phyloP scores from a whole-genome alignment of 1,140 invertebrate species.

The Heliconius melpomene region DNA sequence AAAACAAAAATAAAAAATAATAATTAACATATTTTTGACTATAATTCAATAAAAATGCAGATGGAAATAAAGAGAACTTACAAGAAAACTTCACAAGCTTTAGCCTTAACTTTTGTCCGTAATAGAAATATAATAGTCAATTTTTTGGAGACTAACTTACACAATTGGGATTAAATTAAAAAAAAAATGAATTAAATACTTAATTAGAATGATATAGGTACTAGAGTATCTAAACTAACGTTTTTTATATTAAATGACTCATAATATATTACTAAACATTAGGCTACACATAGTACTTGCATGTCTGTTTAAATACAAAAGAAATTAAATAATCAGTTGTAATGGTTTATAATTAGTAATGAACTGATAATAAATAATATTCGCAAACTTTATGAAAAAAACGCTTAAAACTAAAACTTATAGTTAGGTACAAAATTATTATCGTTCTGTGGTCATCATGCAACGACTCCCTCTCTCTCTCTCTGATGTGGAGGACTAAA shows the following conservation, averaged over 20 bases:
- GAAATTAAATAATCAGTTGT: conserved; percentile 79
- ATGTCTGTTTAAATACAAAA: conserved; percentile 77
- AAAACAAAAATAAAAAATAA: conserved; percentile 70
- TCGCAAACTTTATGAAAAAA: conserved; percentile 76
- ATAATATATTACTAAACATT: conserved; percentile 74
- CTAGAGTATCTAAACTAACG: conserved; percentile 75
- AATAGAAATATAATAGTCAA: conserved; percentile 69
- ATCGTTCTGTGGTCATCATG: conserved; percentile 71
- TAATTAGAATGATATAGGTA: conserved; percentile 76
- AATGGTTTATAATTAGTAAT: conserved; percentile 78
- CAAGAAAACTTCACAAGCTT: conserved; percentile 78
- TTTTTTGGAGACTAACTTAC: conserved; percentile 76
- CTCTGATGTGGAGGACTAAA: conserved; percentile 68
- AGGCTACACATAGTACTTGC: conserved; percentile 71
- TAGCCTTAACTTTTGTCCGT: conserved; percentile 73
- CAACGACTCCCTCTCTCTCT: conserved; percentile 49
- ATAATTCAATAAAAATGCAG: conserved; percentile 81
- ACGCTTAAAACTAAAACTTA: conserved; percentile 75
- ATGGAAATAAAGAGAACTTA: conserved; percentile 79
- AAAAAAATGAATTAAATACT: conserved; percentile 76
- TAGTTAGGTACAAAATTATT: conserved; percentile 80
- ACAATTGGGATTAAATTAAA: conserved; percentile 74
- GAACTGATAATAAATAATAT: conserved; percentile 80
- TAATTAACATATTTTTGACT: conserved; percentile 78
- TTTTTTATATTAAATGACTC: conserved; percentile 78